Conservation (phyloP, 1,140 invertebrate species). For the Hypsibius dujardini region DNA sequence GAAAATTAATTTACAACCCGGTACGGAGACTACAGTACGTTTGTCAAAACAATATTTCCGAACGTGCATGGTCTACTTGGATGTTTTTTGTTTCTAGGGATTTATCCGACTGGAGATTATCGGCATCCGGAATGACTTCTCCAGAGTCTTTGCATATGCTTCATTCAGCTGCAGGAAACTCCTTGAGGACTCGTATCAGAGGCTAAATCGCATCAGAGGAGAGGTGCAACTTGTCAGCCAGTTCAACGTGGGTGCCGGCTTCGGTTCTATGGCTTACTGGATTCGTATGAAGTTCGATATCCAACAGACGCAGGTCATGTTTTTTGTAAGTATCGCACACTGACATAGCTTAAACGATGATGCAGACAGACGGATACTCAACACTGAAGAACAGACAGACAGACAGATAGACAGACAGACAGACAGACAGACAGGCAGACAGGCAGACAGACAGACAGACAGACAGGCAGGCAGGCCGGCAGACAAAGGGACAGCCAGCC, state of each 20-base stretch:
- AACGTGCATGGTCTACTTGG: neutral
- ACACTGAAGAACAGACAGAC: too few relatives aligned
- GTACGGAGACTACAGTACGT: too few relatives aligned
- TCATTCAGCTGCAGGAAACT: constrained; percentile 8
- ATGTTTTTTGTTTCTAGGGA: constrained; percentile 12
- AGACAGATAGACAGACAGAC: too few relatives aligned
- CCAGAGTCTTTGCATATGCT: constrained; percentile 1
- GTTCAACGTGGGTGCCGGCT: neutral
- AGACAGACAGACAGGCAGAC: too few relatives aligned
- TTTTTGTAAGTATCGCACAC: neutral
- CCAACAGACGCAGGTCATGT: neutral
- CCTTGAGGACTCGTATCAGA: neutral
- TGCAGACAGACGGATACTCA: too few relatives aligned
- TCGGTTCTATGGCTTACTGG: constrained; percentile 12
- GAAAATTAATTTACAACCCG: too few relatives aligned
- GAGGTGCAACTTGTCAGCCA: neutral
- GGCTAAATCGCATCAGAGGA: neutral
- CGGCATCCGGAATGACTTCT: neutral
- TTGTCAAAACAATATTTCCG: too few relatives aligned
- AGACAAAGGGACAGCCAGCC: too few relatives aligned
- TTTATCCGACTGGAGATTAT: neutral
- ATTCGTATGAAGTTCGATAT: constrained; percentile 11
- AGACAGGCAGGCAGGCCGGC: too few relatives aligned
- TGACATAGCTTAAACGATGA: too few relatives aligned
- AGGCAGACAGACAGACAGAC: too few relatives aligned